phyloP scores from a whole-genome alignment of 2,888 invertebrate genomes.

The Pseudococcus jackbeardsleyi region DNA sequence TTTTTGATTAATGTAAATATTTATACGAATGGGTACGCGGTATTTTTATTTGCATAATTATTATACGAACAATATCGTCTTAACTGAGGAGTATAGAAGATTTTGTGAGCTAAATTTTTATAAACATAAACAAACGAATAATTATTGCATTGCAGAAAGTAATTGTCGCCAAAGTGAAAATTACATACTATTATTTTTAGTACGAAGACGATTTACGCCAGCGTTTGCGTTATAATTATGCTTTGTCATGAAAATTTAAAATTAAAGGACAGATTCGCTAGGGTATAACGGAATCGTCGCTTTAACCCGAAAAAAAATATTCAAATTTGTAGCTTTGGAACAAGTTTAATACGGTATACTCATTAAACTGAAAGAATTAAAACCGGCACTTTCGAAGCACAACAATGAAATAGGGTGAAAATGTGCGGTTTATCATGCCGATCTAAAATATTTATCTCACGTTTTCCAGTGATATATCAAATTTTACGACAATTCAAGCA shows the following conservation, averaged over 20 bases:
- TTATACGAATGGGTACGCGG: neutral
- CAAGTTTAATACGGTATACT: slow-evolving; percentile 22
- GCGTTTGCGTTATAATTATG: neutral
- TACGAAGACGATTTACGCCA: slow-evolving; percentile 13
- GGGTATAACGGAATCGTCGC: slow-evolving; percentile 7
- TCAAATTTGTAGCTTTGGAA: slow-evolving; percentile 2
- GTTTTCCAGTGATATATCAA: slow-evolving; percentile 17
- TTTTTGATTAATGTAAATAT: slow-evolving; percentile 47
- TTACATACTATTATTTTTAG: neutral
- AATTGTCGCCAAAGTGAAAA: neutral
- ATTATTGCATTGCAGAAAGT: neutral
- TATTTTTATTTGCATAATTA: slow-evolving; percentile 31
- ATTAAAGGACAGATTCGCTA: slow-evolving; percentile 15
- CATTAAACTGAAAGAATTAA: slow-evolving; percentile 1
- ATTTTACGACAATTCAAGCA: slow-evolving; percentile 22
- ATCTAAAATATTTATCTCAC: slow-evolving; percentile 22
- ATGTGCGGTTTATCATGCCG: slow-evolving; percentile 22
- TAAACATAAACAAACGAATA: neutral
- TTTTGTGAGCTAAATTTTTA: neutral
- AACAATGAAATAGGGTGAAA: slow-evolving; percentile 22
- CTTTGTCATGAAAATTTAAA: slow-evolving; percentile 15
- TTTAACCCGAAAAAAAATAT: slow-evolving; percentile 6
- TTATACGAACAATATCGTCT: neutral
- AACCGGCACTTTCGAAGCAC: slow-evolving; percentile 9
- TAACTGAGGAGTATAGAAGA: neutral